Base-by-base conservation (phyloP, 2,113 vertebrate species). In the Pollimyrus isidori region DNA sequence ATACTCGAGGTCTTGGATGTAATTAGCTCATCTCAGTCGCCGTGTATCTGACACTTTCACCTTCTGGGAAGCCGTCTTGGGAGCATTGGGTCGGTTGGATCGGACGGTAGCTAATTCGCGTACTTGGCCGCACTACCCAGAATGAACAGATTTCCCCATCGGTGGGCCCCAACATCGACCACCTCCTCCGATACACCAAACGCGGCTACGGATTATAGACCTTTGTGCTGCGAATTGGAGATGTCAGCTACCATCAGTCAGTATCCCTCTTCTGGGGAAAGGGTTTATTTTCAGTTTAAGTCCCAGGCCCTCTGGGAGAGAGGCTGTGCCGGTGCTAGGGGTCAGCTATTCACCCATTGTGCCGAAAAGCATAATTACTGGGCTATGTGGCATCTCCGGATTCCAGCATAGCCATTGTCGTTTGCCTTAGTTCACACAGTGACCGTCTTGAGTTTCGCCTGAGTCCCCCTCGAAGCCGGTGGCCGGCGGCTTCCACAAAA, bases 191-290 rank as follows among this genome's bases (percentile, higher is more conserved):
- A 85, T 92, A 15, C 48, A 53, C 49, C 39, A 87, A 90, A 91
- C 56, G 21, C 26, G 30, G 88, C 7, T 19, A 62, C 69, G 53
- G 80, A 88, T 83, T 89, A 86, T 21, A 90, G 90, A 91, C 90
- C 21, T 90, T 89, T 86, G 13, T 48, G 69, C 42, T 21, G 46
- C 58, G 90, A 90, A 9, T 35, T 50, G 58, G 91, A 86, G 91
- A 56, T 84, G 11, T 69, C 87, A 92, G 93, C 92, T 92, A 89
- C 85, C 50, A 91, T 93, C 91, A 89, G 11, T 91, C 83, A 88
- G 84, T 80, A 21, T 82, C 84, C 21, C 21, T 58, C 86, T 62
- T 35, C 5, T 21, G 45, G 26, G 49, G 11, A 86, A 26, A 35
- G 85, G 26, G 48, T 53, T 52, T 19, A 52, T n/a, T 53, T 52